These are phyloP conservation scores for Cololabis saira DNA, from an alignment of 2,113 vertebrate species.

Conservation along the genomic window DNA sequence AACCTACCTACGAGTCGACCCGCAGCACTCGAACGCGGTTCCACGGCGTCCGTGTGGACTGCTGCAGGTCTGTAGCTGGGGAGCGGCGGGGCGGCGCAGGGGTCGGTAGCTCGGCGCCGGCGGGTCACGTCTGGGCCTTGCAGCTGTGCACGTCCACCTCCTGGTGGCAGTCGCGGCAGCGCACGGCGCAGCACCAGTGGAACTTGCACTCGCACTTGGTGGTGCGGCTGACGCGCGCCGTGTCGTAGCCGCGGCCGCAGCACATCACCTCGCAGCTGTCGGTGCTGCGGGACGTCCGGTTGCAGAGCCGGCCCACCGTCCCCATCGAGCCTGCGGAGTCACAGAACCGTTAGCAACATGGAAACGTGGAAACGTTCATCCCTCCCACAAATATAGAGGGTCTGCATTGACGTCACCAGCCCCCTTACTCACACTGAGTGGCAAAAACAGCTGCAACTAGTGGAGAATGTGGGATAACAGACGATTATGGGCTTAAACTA, in stretches of 20 bases:
- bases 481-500: no score
- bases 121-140: constrained; percentile 86
- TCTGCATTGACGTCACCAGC: no score
- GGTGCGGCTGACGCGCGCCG: constrained; percentile 86
- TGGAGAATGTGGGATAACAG: no score
- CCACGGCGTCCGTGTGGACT: neutral
- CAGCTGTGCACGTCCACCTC: constrained; percentile 93
- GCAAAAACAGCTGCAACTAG: no score
- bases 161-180: constrained; percentile 92
- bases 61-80: neutral
- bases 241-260: constrained; percentile 95
- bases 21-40: no score
- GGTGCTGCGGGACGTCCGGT: constrained; percentile 88
- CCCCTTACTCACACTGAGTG: no score
- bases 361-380: no score
- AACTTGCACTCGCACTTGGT: constrained; percentile 96
- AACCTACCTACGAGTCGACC: no score
- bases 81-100: neutral
- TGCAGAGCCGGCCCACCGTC: constrained; percentile 90
- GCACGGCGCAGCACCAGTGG: constrained; percentile 96
- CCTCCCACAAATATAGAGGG: no score
- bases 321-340: constrained; percentile 86
- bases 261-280: constrained; percentile 98
- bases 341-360: neutral
- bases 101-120: neutral